phyloP scores from a whole-genome alignment of 2,888 invertebrate species.

The Trachelus stipa region DNA sequence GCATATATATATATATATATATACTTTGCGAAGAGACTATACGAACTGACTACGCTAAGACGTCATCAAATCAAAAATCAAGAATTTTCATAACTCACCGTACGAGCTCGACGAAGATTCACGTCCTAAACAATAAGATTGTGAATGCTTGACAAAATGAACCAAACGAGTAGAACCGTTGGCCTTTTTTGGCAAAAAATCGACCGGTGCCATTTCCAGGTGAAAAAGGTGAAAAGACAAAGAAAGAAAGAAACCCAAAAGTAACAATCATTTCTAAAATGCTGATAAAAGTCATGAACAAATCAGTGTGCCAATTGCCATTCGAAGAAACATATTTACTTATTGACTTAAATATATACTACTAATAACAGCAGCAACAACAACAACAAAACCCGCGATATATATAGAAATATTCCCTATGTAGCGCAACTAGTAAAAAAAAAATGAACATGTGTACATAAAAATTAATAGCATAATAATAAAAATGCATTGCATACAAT shows the following conservation, averaged over 20 bases:
- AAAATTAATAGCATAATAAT: slow-evolving; percentile 9
- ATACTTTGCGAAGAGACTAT: slow-evolving; percentile 7
- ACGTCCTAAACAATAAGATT: neutral
- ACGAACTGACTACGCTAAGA: slow-evolving; percentile 11
- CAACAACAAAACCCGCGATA: neutral
- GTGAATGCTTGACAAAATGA: neutral
- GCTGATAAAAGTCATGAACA: neutral
- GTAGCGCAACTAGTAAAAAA: neutral
- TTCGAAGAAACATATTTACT: neutral
- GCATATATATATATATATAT: neutral
- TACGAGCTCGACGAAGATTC: neutral
- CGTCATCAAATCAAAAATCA: slow-evolving; percentile 2
- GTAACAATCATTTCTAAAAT: neutral
- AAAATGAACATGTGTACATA: slow-evolving; percentile 23
- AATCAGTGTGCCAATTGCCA: neutral
- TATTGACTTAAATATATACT: neutral
- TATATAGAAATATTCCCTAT: neutral
- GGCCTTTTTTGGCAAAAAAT: slow-evolving; percentile 11
- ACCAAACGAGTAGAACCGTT: neutral
- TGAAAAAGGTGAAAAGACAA: slow-evolving; percentile 3
- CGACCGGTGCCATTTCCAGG: slow-evolving; percentile 10
- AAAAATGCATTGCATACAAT: neutral
- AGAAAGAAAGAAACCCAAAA: neutral
- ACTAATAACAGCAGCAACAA: neutral
- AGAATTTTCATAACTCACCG: neutral